Evolutionary conservation across 2,888 invertebrate species (phyloP).

Genomic region (Melolontha melolontha): DNA sequence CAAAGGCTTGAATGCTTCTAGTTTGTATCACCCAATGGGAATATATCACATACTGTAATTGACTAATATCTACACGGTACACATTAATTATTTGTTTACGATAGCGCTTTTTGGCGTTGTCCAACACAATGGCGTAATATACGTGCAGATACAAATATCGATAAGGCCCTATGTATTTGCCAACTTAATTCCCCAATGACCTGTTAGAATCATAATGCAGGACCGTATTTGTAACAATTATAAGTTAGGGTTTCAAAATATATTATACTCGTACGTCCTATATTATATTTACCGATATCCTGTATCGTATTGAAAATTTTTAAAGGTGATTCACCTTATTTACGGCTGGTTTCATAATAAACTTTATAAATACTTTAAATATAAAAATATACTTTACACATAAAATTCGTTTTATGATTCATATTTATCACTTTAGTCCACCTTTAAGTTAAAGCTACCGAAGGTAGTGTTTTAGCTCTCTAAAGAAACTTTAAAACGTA

Average conservation of each 20-base stretch:
- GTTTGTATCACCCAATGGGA: constrained; percentile 41
- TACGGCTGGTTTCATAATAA: too few species aligned
- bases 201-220: constrained; percentile 54
- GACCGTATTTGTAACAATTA: constrained; percentile 52
- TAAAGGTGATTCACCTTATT: too few species aligned
- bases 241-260: constrained; percentile 46
- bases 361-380: too few species aligned
- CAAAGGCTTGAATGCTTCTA: constrained; percentile 17
- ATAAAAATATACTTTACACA: too few species aligned
- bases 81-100: constrained; percentile 48
- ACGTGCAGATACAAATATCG: constrained; percentile 51
- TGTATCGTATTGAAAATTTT: too few species aligned
- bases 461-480: too few species aligned
- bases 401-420: too few species aligned
- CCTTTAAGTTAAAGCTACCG: too few species aligned
- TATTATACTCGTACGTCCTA: too few species aligned
- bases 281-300: too few species aligned
- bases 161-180: constrained; percentile 53
- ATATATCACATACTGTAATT: constrained; percentile 43
- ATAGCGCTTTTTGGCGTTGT: constrained; percentile 47
- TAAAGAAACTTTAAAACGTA: too few species aligned
- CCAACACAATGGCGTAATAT: constrained; percentile 48
- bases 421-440: too few species aligned
- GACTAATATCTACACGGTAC: constrained; percentile 45
- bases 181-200: constrained; percentile 53